These are phyloP conservation scores for Plestiodon gilberti DNA, from an alignment of 2,113 vertebrate species.

Conservation along the genomic window DNA sequence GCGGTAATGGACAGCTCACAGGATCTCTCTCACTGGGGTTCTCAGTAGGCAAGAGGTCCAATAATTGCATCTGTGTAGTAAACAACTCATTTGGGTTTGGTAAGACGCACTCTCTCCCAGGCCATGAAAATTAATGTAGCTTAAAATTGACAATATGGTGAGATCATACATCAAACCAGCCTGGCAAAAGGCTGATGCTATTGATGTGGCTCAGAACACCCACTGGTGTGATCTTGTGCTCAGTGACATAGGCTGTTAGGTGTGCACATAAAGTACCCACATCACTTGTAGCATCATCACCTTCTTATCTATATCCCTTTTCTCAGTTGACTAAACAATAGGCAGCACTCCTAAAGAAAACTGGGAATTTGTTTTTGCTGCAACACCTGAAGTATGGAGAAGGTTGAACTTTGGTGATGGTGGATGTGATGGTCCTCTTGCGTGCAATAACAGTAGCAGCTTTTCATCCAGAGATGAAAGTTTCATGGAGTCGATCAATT, in stretches of 20 bases:
- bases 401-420: slow-evolving; percentile 14
- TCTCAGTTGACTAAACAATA: background rate
- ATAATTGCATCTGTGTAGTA: slow-evolving; percentile 38
- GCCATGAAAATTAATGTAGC: slow-evolving; percentile 10
- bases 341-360: background rate
- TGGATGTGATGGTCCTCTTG: background rate
- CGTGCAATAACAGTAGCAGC: slow-evolving; percentile 11
- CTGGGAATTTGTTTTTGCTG: background rate
- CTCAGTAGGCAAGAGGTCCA: slow-evolving; percentile 56
- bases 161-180: slow-evolving; percentile 3
- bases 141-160: slow-evolving; percentile 19
- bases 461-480: slow-evolving; percentile 35
- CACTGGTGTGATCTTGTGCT: background rate
- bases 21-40: background rate
- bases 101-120: slow-evolving; percentile 26
- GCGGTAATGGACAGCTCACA: slow-evolving; percentile 35
- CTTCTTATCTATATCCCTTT: background rate
- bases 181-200: background rate
- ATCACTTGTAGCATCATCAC: background rate
- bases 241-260: background rate
- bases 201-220: background rate
- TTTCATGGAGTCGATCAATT: background rate
- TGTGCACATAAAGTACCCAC: background rate
- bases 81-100: slow-evolving; percentile 30
- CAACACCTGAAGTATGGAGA: slow-evolving; percentile 31